Percentiles rank a stretch among this genome's conserved stretches.
Evolutionary conservation across 2,888 invertebrate species (phyloP).

Genomic region (Atrina japonica): DNA sequence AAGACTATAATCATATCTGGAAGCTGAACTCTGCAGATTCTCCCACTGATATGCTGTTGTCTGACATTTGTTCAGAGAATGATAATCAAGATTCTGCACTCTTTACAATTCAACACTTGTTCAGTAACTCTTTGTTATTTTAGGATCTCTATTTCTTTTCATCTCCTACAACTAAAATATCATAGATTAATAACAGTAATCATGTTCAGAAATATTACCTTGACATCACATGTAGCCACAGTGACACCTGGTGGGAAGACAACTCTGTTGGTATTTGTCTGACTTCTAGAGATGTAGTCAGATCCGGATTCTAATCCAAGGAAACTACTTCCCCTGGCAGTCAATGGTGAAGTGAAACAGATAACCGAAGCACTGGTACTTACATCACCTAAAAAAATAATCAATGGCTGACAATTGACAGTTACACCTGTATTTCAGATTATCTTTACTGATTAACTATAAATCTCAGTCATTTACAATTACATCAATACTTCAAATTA

Average conservation of each 20-base stretch:
- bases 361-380: constrained; percentile 73
- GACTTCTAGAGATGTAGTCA: constrained; percentile 73
- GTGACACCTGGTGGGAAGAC: constrained; percentile 72
- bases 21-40: too few relatives aligned
- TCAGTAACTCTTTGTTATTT: too few relatives aligned
- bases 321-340: constrained; percentile 74
- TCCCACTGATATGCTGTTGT: too few relatives aligned
- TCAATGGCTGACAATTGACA: background rate
- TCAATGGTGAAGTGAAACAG: constrained; percentile 73
- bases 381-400: constrained; percentile 69
- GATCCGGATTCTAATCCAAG: constrained; percentile 73
- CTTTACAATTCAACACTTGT: too few relatives aligned
- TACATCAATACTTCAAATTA: too few relatives aligned
- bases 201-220: constrained; percentile 56
- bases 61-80: too few relatives aligned
- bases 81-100: too few relatives aligned
- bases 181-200: background rate
- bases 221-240: constrained; percentile 74
- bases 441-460: background rate
- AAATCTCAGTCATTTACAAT: too few relatives aligned
- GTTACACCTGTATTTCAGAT: background rate
- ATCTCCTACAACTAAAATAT: background rate
- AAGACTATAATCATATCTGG: too few relatives aligned
- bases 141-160: too few relatives aligned
- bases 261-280: constrained; percentile 68